Conservation (phyloP, 2,113 vertebrate genomes). For the Sterrhoptilus dennistouni region DNA sequence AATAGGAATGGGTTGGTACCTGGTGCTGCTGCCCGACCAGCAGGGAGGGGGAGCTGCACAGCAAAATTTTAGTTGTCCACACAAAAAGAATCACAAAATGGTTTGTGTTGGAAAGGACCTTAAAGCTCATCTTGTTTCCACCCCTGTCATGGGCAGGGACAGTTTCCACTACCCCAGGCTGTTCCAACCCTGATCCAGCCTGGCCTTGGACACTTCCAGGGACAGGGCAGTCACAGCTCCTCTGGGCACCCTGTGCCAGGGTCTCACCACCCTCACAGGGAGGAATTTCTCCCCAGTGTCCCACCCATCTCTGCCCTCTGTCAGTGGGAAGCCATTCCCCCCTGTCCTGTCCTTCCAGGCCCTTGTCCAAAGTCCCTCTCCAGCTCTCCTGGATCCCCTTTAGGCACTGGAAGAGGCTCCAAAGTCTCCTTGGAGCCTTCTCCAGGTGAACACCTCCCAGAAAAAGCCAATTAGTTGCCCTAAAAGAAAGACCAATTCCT, state of each 20-base stretch:
- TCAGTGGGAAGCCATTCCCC: not conserved
- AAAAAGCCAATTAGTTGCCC: not conserved
- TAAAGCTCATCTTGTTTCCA: not conserved
- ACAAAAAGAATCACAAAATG: not conserved
- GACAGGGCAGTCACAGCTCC: not conserved
- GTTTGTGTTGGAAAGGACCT: not conserved
- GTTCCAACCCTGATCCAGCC: rapidly evolving
- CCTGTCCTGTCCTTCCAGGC: not conserved
- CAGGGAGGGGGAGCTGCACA: not conserved
- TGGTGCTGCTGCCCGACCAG: not conserved
- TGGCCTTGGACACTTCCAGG: not conserved
- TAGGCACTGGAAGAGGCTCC: not conserved
- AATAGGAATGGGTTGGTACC: not conserved
- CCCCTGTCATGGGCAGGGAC: not conserved
- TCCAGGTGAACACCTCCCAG: not conserved
- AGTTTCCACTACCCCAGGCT: rapidly evolving
- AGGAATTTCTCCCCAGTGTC: not conserved
- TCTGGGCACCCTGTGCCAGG: not conserved
- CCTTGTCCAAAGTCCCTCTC: not conserved
- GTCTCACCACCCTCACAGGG: rapidly evolving
- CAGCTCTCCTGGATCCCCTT: not conserved
- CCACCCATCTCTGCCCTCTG: not conserved
- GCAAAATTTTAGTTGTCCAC: not conserved
- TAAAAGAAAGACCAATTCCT: not conserved
- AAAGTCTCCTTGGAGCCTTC: not conserved